These are phyloP conservation scores for Psylliodes chrysocephalus DNA, from an alignment of 2,888 invertebrate species.

Conservation along the genomic window DNA sequence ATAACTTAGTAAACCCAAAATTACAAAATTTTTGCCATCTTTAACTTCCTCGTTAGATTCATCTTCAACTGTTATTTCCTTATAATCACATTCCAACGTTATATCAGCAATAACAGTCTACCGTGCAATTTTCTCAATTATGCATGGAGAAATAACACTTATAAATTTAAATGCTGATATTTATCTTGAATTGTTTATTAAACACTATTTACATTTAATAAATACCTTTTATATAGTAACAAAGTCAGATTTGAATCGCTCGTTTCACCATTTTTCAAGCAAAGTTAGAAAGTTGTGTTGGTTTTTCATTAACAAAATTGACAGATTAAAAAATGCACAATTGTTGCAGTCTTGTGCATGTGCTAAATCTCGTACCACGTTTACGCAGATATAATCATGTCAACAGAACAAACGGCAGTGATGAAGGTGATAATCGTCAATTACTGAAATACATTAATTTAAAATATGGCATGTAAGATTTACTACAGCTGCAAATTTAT, in stretches of 20 bases:
- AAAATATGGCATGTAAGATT: too few relatives aligned
- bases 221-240: constrained; percentile 15
- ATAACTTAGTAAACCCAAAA: not conserved
- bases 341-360: too few relatives aligned
- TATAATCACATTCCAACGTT: constrained; percentile 11
- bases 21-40: not conserved
- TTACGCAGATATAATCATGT: too few relatives aligned
- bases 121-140: constrained; percentile 34
- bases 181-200: constrained; percentile 36
- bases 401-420: too few relatives aligned
- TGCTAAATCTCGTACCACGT: too few relatives aligned
- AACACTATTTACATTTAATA: constrained; percentile 33
- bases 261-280: not conserved
- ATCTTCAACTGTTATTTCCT: constrained; percentile 15
- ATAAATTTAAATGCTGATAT: constrained; percentile 34
- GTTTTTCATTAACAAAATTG: not conserved
- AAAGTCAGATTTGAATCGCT: constrained; percentile 12
- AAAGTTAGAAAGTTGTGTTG: not conserved
- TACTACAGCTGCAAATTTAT: too few relatives aligned
- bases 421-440: too few relatives aligned
- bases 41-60: constrained; percentile 22
- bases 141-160: constrained; percentile 31
- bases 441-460: too few relatives aligned
- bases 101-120: constrained; percentile 14
- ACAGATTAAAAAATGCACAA: too few relatives aligned